Conservation (phyloP, 2,113 vertebrate genomes). For the Hirundichthys speculiger region DNA sequence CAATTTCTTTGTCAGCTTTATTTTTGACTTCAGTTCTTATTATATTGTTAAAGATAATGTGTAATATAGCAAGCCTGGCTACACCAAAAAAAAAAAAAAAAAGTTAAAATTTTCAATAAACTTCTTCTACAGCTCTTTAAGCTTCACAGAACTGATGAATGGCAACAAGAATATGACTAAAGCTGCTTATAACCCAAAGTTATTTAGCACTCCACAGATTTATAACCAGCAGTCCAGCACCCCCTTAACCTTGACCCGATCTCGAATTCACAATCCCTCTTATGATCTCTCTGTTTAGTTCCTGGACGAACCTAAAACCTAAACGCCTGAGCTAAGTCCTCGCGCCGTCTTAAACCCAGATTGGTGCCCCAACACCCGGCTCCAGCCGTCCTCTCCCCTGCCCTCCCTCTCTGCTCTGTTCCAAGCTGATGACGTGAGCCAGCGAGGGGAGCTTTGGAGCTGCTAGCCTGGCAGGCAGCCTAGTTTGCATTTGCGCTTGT, state of each 20-base stretch:
- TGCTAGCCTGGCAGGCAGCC: slow-evolving; percentile 88
- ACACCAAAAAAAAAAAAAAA: neutral
- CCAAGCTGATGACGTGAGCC: slow-evolving; percentile 83
- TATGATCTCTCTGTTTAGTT: slow-evolving; percentile 40
- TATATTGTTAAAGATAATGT: too few species aligned
- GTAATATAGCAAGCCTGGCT: too few species aligned
- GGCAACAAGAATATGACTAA: slow-evolving; percentile 21
- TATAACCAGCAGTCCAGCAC: slow-evolving; percentile 41
- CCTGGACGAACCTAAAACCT: slow-evolving; percentile 45
- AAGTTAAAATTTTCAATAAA: too few species aligned
- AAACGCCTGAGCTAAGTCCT: slow-evolving; percentile 40
- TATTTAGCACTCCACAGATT: slow-evolving; percentile 40
- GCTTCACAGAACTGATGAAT: slow-evolving; percentile 1
- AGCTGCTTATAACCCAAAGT: slow-evolving; percentile 36
- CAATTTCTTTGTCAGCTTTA: neutral
- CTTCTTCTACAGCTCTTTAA: slow-evolving; percentile 4
- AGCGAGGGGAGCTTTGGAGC: slow-evolving; percentile 82
- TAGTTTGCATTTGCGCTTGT: slow-evolving; percentile 86
- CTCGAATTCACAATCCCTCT: slow-evolving; percentile 44
- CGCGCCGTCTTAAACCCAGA: slow-evolving; percentile 47
- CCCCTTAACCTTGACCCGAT: slow-evolving; percentile 50
- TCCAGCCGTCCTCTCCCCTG: slow-evolving; percentile 51
- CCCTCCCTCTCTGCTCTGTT: slow-evolving; percentile 61
- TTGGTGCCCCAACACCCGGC: slow-evolving; percentile 52
- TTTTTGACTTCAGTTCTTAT: too few species aligned